Evolutionary conservation across 37 sponge, comb jelly and placozoan species (phyloP).

Genomic region (Mnemiopsis leidyi): DNA sequence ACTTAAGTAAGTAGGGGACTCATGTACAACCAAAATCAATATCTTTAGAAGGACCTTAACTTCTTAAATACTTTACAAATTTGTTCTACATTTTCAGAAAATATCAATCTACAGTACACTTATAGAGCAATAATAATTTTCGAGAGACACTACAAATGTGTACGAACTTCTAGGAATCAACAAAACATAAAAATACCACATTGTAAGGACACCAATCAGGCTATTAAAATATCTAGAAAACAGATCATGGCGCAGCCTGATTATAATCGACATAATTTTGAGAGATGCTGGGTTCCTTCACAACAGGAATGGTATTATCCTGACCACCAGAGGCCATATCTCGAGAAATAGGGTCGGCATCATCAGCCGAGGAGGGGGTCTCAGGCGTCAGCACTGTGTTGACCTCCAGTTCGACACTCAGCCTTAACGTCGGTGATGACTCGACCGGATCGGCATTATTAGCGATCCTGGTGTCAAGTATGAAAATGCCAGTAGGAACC

Average conservation of each 20-base stretch:
- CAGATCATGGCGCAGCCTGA: not conserved
- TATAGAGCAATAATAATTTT: too few relatives aligned
- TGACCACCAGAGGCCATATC: not conserved
- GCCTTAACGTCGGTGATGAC: not conserved
- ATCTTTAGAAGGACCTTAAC: too few relatives aligned
- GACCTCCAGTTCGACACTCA: not conserved
- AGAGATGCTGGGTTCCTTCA: not conserved
- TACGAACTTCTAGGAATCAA: not conserved
- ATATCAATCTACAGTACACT: too few relatives aligned
- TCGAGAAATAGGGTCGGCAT: not conserved
- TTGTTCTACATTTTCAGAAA: too few relatives aligned
- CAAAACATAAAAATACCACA: not conserved
- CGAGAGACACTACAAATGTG: not conserved
- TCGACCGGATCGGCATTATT: not conserved
- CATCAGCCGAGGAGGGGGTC: not conserved
- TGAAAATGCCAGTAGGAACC: slow-evolving; percentile 37
- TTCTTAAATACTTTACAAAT: too few relatives aligned
- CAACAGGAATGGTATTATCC: not conserved
- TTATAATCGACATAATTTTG: not conserved
- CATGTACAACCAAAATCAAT: too few relatives aligned
- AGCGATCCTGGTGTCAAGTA: not conserved
- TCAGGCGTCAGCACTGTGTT: not conserved
- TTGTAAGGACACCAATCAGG: not conserved
- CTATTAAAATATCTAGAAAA: not conserved
- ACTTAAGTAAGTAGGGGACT: too few relatives aligned